Evolutionary conservation across 2,797 vertebrate species (phyloP), one percentile per base, ranked within the genome.

Genomic region (Zalophus californianus): DNA sequence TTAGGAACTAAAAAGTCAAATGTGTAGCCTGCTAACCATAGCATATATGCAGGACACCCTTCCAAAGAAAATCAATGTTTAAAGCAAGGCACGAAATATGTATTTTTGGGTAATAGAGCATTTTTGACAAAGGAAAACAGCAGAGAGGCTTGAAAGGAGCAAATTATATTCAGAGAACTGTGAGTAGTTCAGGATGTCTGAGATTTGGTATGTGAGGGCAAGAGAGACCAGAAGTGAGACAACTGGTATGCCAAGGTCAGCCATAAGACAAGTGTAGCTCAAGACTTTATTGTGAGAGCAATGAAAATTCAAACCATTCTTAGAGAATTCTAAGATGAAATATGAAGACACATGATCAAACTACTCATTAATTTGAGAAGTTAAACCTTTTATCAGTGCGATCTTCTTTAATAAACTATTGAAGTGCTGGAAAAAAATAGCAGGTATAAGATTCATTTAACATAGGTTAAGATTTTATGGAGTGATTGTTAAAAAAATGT

Each of bases 391-490:
- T 18, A 41, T 60, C 41, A 86, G 11, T 13, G 27, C n/a, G 44
- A 41, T 80, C n/a, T 75, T 80, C n/a, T 75, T 83, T 75, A 44
- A 44, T 80, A 5, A n/a, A n/a, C 14, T 0, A 16, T 41, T 2
- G 35, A 6, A 41, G 29, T 13, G 44, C 32, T 64, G n/a, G 79
- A 86, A 90, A 88, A 29, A 93, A 94, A 79, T 90, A 64, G 25
- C n/a, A 21, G 27, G 23, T 87, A 58, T 83, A 41, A 83, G 29
- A 83, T 79, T 88, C 25, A 83, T 91, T 80, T 93, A 90, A 72
- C 15, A 48, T 72, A 75, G 48, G 48, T 68, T 95, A 38, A 48
- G 14, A 32, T 87, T 56, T 32, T 73, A 54, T n/a, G 27, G 48
- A 38, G 3, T 91, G 58, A 20, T 75, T 75, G 3, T 77, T 82